Evolutionary conservation across 2,113 vertebrate genomes (phyloP), one percentile per base, ranked within the genome.

Genomic region (Penelope pileata): DNA sequence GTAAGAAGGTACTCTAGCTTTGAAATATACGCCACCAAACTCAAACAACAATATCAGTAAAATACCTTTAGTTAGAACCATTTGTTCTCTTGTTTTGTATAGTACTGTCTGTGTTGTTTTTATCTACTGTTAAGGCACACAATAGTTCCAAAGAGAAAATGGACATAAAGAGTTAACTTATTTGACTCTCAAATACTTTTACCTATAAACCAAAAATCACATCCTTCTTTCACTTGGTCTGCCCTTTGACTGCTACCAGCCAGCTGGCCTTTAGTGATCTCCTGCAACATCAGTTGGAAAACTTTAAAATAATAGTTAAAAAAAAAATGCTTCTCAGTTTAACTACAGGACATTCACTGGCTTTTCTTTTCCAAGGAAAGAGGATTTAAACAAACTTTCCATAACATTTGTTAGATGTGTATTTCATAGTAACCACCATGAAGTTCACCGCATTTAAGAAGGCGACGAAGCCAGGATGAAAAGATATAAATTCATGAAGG

Each of bases 331-430:
- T 93, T 94, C 66, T 96, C 91, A 97, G 96, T 98, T 97, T 97
- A 98, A 94, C 97, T 96, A 87, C 97, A 97, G 96, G 94, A 97
- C 78, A 92, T 96, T 97, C 84, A 97, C 91, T 97, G 91, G 94
- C 95, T 97, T 98, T 99, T 98, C 98, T 98, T 96, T 97, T 85
- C 76, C 64, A 43, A 89, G 50, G 97, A 98, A 98, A 98, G 98
- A 98, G 97, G 97, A 98, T 98, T 98, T 98, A 97, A 98, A 98
- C 98, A 98, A 98, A 97, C 92, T 97, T 97, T 97, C 95, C 84
- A 72, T 98, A 98, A 94, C 85, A 94, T 96, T 98, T 97, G 98
- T 96, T 98, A 98, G 98, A 98, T 92, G 98, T 98, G 97, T 98
- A 97, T 98, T 98, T 98, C 67, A 93, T 94, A 96, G 96, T 98